Evolutionary conservation across 37 sponge, comb jelly and placozoan genomes (phyloP).

Genomic region (Trichoplax adhaerens): DNA sequence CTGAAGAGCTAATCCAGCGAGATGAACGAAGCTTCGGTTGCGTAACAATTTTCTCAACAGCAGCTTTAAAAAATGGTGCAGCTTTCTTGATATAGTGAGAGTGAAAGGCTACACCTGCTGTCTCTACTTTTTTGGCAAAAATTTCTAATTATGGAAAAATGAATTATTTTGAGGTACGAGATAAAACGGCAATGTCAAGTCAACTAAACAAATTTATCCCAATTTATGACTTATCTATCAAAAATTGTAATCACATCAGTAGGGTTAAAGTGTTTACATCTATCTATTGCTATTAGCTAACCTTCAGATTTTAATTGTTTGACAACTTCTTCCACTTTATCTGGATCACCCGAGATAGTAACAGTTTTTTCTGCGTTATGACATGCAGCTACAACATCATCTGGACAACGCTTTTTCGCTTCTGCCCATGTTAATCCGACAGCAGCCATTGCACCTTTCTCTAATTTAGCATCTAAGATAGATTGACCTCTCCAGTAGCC

Average conservation of each 20-base stretch:
- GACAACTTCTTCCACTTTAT: conserved; percentile 10
- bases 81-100: conserved; percentile 17
- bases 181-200: no score
- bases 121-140: conserved; percentile 17
- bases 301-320: conserved; percentile 8
- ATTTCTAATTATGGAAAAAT: no score
- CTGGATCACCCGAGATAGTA: conserved; percentile 19
- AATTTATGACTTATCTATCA: no score
- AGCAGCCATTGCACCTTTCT: conserved; percentile 31
- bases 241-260: no score
- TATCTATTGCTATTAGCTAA: no score
- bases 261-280: no score
- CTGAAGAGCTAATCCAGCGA: background rate
- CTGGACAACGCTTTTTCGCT: conserved; percentile 7
- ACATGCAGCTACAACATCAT: conserved; percentile 15
- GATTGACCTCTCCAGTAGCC: conserved; percentile 22
- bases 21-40: conserved; percentile 10
- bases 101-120: conserved; percentile 19
- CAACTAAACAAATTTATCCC: no score
- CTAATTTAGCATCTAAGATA: conserved; percentile 10
- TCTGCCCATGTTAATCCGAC: conserved; percentile 19
- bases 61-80: background rate
- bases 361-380: conserved; percentile 18
- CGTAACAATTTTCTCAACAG: conserved; percentile 11
- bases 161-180: no score